Base-by-base conservation (phyloP, 2,888 invertebrate genomes). In the Caenorhabditis panamensis region DNA sequence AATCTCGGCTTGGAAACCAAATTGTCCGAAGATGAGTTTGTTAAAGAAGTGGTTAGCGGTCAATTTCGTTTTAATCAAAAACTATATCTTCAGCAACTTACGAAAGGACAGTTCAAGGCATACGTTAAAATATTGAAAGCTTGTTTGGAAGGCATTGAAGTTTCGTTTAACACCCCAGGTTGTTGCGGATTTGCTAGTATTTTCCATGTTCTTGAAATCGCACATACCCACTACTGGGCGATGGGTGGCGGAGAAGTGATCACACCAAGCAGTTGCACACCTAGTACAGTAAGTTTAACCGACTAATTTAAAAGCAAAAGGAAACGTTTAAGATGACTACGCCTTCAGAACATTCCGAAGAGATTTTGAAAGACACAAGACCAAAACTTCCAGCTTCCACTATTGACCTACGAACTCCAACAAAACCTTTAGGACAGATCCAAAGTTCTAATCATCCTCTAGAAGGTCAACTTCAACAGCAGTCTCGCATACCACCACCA, bases 171-270 rank as follows among this genome's bases (percentile, higher is more conserved):
- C 69, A 88, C 88, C n/a, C 90, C 96, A 89, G 97, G 97, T 0
- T 93, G 96, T 1, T 97, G 97, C 41, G 99, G 99, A 24, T 96
- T 97, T 95, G 93, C 93, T 0, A 96, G 97, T 3, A 96, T 97
- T 0, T 97, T 96, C 92, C 96, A 97, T 92, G 93, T 98, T 84
- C 94, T 98, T 89, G 99, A 99, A 93, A 96, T 99, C 91, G 96
- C 96, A 2, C 98, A 99, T 92, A 99, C 99, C 0, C 98, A 99
- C 92, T 99, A 95, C 91, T 97, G 96, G 90, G 82, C 84, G 8
- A 84, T 81, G 44, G 86, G 88, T 36, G 83, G 85, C 8, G 68
- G 64, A 5, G 82, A 82, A 11, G 77, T 56, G 2, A 68, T 78
- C 2, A 82, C 82, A 13, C 82, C 82, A 22, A 73, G 73, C 24